These are phyloP conservation scores for Scaptodrosophila lebanonensis DNA, from an alignment of 1,140 invertebrate species.

Conservation along the genomic window DNA sequence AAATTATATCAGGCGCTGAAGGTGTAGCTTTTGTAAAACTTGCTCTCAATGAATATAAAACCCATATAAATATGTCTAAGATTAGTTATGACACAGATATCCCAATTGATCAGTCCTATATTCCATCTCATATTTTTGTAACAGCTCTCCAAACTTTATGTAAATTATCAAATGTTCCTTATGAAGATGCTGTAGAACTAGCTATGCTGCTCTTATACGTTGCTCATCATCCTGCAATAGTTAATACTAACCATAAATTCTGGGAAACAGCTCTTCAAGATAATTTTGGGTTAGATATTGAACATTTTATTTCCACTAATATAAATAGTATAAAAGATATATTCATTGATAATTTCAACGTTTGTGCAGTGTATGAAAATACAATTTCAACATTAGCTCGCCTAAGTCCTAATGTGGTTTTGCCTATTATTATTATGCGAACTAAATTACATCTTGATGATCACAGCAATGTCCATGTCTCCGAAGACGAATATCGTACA, in stretches of 20 bases:
- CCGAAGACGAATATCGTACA: conserved; percentile 92
- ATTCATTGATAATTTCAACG: conserved; percentile 54
- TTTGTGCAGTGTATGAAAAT: conserved; percentile 79
- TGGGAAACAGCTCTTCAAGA: conserved; percentile 59
- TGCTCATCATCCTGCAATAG: conserved; percentile 83
- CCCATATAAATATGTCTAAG: conserved; percentile 80
- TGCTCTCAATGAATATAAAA: conserved; percentile 80
- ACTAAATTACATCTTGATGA: conserved; percentile 80
- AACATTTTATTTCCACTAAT: conserved; percentile 50
- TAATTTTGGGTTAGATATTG: conserved; percentile 44
- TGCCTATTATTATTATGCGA: conserved; percentile 79
- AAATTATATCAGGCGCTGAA: conserved; percentile 45
- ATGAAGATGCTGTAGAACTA: conserved; percentile 79
- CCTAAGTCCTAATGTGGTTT: conserved; percentile 82
- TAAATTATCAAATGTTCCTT: conserved; percentile 72
- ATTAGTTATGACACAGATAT: conserved; percentile 77
- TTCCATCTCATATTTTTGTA: conserved; percentile 66
- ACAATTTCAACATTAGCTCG: conserved; percentile 82
- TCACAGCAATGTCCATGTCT: conserved; percentile 84
- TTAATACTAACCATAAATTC: conserved; percentile 73
- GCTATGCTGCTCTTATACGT: conserved; percentile 82
- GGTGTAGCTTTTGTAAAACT: conserved; percentile 71
- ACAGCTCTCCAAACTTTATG: conserved; percentile 56
- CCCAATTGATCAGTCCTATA: conserved; percentile 74
- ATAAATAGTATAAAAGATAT: conserved; percentile 36